Percentiles rank a stretch among this genome's conserved stretches.
Evolutionary conservation across 2,888 invertebrate species (phyloP).

Genomic region (Athalia circularis): DNA sequence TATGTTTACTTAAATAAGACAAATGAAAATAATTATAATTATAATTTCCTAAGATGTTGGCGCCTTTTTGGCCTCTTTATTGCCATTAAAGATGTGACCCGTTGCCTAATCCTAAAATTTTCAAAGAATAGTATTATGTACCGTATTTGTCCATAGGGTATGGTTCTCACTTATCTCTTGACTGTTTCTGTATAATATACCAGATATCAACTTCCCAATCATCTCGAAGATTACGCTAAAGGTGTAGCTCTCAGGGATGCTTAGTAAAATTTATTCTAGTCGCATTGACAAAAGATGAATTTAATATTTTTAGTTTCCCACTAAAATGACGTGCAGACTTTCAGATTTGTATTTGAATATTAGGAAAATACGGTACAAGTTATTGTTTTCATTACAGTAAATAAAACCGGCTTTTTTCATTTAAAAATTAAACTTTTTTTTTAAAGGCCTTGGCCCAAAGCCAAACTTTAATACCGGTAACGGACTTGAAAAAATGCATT

Average conservation of each 20-base stretch:
- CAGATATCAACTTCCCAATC: not conserved
- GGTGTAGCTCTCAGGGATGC: not conserved
- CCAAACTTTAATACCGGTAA: conserved; percentile 6
- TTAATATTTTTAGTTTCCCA: not conserved
- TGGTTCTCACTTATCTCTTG: not conserved
- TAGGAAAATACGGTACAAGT: conserved; percentile 43
- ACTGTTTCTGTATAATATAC: not conserved
- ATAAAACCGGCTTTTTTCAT: conserved; percentile 11
- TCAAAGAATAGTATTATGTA: conserved; percentile 25
- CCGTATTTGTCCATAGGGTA: conserved; percentile 41
- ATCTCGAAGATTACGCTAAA: not conserved
- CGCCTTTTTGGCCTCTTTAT: conserved; percentile 56
- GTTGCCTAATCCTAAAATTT: conserved; percentile 56
- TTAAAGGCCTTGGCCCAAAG: conserved; percentile 2
- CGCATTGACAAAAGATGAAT: not conserved
- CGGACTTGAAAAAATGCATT: not conserved
- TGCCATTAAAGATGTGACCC: conserved; percentile 55
- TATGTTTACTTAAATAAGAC: conserved; percentile 45
- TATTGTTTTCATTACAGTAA: conserved; percentile 14
- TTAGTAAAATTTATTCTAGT: conserved; percentile 7
- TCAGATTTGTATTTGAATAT: not conserved
- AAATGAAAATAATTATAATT: conserved; percentile 34
- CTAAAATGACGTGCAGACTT: conserved; percentile 9
- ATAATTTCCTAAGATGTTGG: conserved; percentile 52
- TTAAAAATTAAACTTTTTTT: conserved; percentile 26